Evolutionary conservation across 2,113 vertebrate species (phyloP), one percentile per base, ranked within the genome.

Genomic region (Speoplatyrhinus poulsoni): DNA sequence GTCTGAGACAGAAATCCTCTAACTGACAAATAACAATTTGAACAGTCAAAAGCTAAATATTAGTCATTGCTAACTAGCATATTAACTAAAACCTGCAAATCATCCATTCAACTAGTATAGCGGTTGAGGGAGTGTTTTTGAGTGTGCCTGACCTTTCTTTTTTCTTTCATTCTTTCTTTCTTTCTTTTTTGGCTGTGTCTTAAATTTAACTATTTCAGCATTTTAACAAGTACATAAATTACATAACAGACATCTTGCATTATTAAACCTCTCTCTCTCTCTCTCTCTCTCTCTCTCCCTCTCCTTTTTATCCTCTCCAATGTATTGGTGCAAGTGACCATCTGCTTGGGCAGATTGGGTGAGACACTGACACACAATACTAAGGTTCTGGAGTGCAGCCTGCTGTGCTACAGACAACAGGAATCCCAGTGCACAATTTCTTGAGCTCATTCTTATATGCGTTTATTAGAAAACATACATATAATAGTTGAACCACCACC

Each of bases 291-390:
- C 49, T 72, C 4, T 76, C 72, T 46, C 36, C 16, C 9, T 56
- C 54, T 63, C 7, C 7, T 6, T 41, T 41, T 6, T 41, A 5
- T 8, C 36, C 36, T 1, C 36, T 8, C 36, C 80, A 75, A 81
- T 81, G 77, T 85, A 77, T 82, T 83, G 84, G 46, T 75, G 82
- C 81, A 82, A 83, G 83, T 77, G 26, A 65, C 84, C 87, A 87
- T 91, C 85, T 88, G 87, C 63, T 70, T 66, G 62, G 65, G 65
- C 75, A 81, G 71, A 87, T 71, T 81, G 76, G 63, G 49, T 32
- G 75, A 70, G 69, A 67, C 68, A 75, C 62, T 68, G 77, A 75
- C 70, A 69, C 68, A 69, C 63, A 76, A 62, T 66, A 68, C 41
- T 63, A 73, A 61, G 70, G 74, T 32, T 46, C 41, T 64, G 17